Conservation (phyloP, 2,888 invertebrate species). For the Lasioglossum marginatum region DNA sequence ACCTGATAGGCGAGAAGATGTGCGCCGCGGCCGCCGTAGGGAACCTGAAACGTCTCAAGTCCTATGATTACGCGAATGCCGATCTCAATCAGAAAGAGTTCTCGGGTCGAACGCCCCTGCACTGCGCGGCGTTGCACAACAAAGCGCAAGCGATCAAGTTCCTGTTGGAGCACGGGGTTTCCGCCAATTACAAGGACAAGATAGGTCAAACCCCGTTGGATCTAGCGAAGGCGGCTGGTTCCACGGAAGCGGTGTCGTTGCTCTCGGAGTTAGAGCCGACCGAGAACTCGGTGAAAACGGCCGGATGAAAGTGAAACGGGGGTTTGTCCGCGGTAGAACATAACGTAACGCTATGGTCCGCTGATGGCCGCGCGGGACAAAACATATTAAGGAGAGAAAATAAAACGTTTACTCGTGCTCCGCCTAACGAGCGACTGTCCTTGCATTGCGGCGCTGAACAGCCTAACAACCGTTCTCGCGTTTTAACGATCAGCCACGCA, state of each 20-base stretch:
- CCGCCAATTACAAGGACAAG: slow-evolving; percentile 84
- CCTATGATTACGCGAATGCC: slow-evolving; percentile 89
- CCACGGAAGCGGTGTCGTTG: neutral
- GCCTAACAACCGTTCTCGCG: neutral
- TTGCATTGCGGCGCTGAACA: neutral
- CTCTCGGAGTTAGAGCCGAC: neutral
- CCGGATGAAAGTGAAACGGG: slow-evolving; percentile 36
- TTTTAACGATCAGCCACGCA: slow-evolving; percentile 13
- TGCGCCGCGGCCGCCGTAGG: slow-evolving; percentile 89
- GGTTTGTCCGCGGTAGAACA: neutral
- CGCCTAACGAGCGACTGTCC: slow-evolving; percentile 3
- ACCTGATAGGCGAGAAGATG: slow-evolving; percentile 88
- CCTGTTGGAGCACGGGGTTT: slow-evolving; percentile 85
- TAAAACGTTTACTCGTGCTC: neutral
- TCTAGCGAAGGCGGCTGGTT: slow-evolving; percentile 83
- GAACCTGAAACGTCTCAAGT: slow-evolving; percentile 86
- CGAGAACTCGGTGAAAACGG: neutral
- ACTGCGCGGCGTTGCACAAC: slow-evolving; percentile 88
- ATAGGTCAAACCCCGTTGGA: slow-evolving; percentile 86
- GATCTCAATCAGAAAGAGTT: slow-evolving; percentile 88
- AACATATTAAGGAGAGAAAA: slow-evolving; percentile 7
- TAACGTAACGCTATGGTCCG: neutral
- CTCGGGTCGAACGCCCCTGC: slow-evolving; percentile 89
- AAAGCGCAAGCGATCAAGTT: slow-evolving; percentile 85
- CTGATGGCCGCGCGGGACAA: neutral